Evolutionary conservation across 2,797 vertebrate species (phyloP).

Genomic region (Sparidentex hasta): DNA sequence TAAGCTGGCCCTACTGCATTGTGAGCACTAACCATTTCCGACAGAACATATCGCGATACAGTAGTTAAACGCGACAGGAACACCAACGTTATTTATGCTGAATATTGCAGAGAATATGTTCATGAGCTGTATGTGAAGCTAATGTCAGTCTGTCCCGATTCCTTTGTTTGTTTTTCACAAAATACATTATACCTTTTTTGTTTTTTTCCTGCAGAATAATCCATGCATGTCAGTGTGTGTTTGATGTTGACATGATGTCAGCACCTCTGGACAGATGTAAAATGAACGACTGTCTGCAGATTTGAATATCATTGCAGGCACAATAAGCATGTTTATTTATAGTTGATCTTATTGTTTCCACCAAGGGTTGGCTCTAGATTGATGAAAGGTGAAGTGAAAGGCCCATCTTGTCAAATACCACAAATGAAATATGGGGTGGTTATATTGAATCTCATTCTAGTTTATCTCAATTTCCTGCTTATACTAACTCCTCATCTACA

Average conservation of each 20-base stretch:
- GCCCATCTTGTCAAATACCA: constrained; percentile 1
- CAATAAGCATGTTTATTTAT: neutral
- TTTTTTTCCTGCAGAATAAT: constrained; percentile 5
- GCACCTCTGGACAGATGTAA: too few species aligned
- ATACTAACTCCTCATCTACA: neutral
- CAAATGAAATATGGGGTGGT: neutral
- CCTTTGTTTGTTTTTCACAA: neutral
- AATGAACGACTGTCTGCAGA: too few species aligned
- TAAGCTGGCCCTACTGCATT: constrained; percentile 11
- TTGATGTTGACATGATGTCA: neutral
- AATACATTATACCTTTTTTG: neutral
- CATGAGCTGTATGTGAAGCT: neutral
- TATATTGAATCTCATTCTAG: neutral
- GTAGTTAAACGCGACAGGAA: neutral
- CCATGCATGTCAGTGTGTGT: neutral
- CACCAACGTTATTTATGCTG: too few species aligned
- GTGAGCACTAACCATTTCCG: constrained; percentile 2
- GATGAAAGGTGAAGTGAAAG: neutral
- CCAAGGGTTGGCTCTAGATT: neutral
- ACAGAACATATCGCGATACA: neutral
- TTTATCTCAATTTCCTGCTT: constrained; percentile 7
- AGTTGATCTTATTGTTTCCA: neutral
- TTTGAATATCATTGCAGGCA: too few species aligned
- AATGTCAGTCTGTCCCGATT: neutral
- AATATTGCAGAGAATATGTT: neutral